Evolutionary conservation across 2,888 invertebrate genomes (phyloP).

Genomic region (Tetropium fuscum): DNA sequence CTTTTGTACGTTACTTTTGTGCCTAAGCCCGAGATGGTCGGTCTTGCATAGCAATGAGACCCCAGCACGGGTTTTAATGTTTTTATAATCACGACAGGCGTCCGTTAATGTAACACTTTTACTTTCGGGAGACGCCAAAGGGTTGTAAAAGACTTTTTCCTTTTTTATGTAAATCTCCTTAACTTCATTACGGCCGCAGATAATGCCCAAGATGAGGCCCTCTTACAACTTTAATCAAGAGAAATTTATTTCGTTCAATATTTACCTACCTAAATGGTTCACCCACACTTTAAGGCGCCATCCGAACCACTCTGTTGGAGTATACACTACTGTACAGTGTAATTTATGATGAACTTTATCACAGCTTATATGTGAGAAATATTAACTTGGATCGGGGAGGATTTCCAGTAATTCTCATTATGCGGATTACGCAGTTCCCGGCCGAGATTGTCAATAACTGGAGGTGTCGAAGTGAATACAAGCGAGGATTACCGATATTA

Average conservation of each 20-base stretch:
- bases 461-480: slow-evolving; percentile 46
- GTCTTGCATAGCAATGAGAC: slow-evolving; percentile 65
- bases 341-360: no score
- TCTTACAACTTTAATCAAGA: no score
- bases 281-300: no score
- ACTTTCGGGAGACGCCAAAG: slow-evolving; percentile 60
- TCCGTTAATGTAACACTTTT: slow-evolving; percentile 59
- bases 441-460: slow-evolving; percentile 8
- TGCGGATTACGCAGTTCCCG: not conserved
- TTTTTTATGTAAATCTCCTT: slow-evolving; percentile 63
- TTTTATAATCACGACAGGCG: slow-evolving; percentile 64
- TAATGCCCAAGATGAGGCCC: no score
- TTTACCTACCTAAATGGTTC: no score
- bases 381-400: no score
- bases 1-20: slow-evolving; percentile 64
- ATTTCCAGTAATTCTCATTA: slow-evolving; percentile 1
- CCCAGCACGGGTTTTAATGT: slow-evolving; percentile 64
- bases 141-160: slow-evolving; percentile 63
- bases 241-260: no score
- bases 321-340: no score
- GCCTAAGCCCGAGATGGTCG: slow-evolving; percentile 58
- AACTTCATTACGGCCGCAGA: slow-evolving; percentile 28
- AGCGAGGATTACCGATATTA: slow-evolving; percentile 63
- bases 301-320: no score
- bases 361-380: no score